Percentiles rank a stretch among this genome's conserved stretches.
Conservation (phyloP, 2,797 vertebrate genomes). For the Acipenser transmontanus region DNA sequence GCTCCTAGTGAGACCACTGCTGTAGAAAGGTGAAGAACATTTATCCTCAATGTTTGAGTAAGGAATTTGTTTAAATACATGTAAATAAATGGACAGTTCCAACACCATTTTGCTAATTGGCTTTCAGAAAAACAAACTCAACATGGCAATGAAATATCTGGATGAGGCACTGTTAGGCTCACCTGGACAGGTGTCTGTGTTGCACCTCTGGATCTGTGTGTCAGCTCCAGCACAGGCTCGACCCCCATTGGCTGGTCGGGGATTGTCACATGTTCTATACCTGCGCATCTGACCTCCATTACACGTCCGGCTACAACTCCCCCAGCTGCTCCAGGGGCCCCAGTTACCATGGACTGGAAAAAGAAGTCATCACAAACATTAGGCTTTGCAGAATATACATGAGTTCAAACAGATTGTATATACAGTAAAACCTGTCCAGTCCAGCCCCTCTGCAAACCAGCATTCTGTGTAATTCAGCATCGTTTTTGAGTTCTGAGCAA, state of each 20-base stretch:
- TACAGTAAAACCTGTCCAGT: not conserved
- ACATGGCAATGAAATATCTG: not conserved
- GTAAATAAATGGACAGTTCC: too few relatives aligned
- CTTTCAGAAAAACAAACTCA: slow-evolving; percentile 4
- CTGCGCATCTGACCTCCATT: slow-evolving; percentile 80
- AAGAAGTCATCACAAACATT: not conserved
- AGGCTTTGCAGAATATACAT: slow-evolving; percentile 1
- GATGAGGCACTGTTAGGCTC: slow-evolving; percentile 31
- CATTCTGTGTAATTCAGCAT: not conserved
- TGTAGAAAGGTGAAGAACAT: too few relatives aligned
- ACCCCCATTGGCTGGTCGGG: slow-evolving; percentile 74
- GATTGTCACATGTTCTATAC: slow-evolving; percentile 84
- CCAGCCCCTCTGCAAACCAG: not conserved
- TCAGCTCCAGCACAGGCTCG: slow-evolving; percentile 83
- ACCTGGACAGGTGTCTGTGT: slow-evolving; percentile 73
- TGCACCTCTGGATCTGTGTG: slow-evolving; percentile 81
- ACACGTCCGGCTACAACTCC: slow-evolving; percentile 82
- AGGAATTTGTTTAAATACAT: too few relatives aligned
- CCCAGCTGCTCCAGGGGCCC: slow-evolving; percentile 88
- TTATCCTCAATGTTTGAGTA: too few relatives aligned
- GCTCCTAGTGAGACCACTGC: too few relatives aligned
- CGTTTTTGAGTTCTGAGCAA: not conserved
- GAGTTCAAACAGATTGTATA: slow-evolving; percentile 9
- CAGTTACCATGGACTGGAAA: slow-evolving; percentile 81
- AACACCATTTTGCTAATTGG: too few relatives aligned